These are phyloP conservation scores for Podiceps cristatus DNA, from an alignment of 2,113 vertebrate species.

Conservation along the genomic window DNA sequence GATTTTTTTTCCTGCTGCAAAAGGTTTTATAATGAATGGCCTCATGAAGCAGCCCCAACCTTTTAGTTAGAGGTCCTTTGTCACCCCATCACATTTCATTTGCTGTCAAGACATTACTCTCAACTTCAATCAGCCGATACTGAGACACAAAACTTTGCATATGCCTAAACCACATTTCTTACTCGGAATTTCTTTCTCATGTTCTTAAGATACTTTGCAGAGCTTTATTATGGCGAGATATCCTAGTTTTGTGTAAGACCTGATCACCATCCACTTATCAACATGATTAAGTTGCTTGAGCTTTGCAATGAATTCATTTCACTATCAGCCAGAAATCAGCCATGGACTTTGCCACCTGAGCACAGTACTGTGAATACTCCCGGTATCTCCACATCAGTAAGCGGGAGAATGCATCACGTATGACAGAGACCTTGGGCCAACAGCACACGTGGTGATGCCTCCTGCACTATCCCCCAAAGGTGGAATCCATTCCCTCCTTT, in stretches of 20 bases:
- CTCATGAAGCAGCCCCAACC: neutral
- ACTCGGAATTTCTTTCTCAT: neutral
- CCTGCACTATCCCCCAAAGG: neutral
- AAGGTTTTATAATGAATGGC: constrained; percentile 39
- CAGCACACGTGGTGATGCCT: neutral
- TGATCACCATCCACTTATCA: neutral
- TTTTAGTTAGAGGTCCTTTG: constrained; percentile 21
- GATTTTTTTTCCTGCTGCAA: constrained; percentile 47
- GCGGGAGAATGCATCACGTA: neutral
- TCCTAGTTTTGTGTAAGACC: neutral
- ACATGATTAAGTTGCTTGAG: neutral
- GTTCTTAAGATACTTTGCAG: neutral
- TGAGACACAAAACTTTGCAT: neutral
- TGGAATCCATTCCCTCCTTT: neutral
- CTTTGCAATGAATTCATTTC: neutral
- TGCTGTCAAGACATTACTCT: neutral
- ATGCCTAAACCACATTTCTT: neutral
- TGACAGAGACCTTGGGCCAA: neutral
- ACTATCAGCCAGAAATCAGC: neutral
- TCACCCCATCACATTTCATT: constrained; percentile 1
- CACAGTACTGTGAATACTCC: neutral
- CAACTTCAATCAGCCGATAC: neutral
- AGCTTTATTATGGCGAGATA: neutral
- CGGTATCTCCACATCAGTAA: neutral
- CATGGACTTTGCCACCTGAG: neutral